Evolutionary conservation across 2,888 invertebrate genomes (phyloP).

Genomic region (Lasioglossum malachurum): DNA sequence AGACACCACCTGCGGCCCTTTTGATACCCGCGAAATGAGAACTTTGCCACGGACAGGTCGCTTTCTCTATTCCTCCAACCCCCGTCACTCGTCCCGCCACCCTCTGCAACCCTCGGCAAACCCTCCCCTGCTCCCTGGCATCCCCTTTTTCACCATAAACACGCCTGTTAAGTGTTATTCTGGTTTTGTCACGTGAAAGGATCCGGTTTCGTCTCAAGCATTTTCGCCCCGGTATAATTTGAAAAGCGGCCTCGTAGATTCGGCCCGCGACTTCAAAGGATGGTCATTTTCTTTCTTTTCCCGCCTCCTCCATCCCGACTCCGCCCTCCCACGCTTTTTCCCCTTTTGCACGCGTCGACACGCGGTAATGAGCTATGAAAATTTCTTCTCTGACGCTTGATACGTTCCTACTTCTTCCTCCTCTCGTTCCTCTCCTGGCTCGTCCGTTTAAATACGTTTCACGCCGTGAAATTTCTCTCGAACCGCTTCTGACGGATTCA

Average conservation of each 20-base stretch:
- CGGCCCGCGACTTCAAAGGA: constrained; percentile 40
- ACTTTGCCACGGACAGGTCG: constrained; percentile 60
- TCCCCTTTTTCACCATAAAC: constrained; percentile 38
- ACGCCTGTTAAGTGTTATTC: constrained; percentile 54
- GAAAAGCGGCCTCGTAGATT: constrained; percentile 36
- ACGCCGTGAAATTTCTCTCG: constrained; percentile 21
- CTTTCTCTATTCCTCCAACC: constrained; percentile 3
- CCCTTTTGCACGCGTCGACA: neutral
- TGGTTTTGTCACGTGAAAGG: constrained; percentile 51
- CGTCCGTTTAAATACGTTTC: constrained; percentile 30
- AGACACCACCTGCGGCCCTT: constrained; percentile 59
- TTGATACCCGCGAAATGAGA: constrained; percentile 61
- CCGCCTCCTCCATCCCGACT: neutral
- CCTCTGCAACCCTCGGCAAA: neutral
- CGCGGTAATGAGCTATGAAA: constrained; percentile 50
- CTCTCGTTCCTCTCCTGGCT: neutral
- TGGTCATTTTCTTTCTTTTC: constrained; percentile 44
- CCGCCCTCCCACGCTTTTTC: neutral
- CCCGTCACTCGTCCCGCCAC: neutral
- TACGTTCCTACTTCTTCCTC: neutral
- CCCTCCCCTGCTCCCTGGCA: neutral
- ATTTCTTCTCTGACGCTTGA: constrained; percentile 40
- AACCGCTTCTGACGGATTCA: neutral
- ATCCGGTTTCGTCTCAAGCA: constrained; percentile 34
- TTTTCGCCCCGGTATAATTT: constrained; percentile 41